Evolutionary conservation across 2,888 invertebrate genomes (phyloP).

Genomic region (Lithosia quadra): DNA sequence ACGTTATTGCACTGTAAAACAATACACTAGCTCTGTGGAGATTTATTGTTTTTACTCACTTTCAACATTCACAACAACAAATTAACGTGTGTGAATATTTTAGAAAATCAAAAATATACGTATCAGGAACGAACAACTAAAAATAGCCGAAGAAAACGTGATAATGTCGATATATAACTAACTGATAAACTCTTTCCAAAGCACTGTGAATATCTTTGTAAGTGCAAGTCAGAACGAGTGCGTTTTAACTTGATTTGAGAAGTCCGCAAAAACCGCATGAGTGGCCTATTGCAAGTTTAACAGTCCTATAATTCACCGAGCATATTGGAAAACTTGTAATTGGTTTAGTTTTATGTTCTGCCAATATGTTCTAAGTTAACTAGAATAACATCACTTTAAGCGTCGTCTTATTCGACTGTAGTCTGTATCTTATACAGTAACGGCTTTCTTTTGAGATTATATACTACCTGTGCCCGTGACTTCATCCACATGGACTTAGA

Average conservation of each 20-base stretch:
- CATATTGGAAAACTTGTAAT: slow-evolving; percentile 85
- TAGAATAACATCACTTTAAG: slow-evolving; percentile 68
- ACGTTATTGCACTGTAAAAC: slow-evolving; percentile 70
- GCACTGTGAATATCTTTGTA: slow-evolving; percentile 30
- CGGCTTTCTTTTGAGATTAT: not conserved
- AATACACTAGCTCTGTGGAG: slow-evolving; percentile 58
- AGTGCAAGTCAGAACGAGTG: slow-evolving; percentile 48
- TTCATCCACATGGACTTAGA: too few species aligned
- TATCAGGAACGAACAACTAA: not conserved
- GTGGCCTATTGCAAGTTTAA: slow-evolving; percentile 73
- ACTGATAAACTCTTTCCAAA: slow-evolving; percentile 9
- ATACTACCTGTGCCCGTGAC: too few species aligned
- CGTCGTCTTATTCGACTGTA: not conserved
- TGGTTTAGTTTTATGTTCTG: slow-evolving; percentile 83
- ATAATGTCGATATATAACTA: not conserved
- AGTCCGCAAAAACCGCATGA: slow-evolving; percentile 69
- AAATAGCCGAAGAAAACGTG: not conserved
- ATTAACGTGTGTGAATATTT: too few species aligned
- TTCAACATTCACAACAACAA: not conserved
- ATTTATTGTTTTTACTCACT: slow-evolving; percentile 70
- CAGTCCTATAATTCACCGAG: slow-evolving; percentile 80
- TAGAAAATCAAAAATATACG: too few species aligned
- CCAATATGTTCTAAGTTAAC: slow-evolving; percentile 73
- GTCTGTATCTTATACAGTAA: not conserved
- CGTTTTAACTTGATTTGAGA: slow-evolving; percentile 66